phyloP scores from a whole-genome alignment of 2,113 vertebrate species.

The Chauna torquata region DNA sequence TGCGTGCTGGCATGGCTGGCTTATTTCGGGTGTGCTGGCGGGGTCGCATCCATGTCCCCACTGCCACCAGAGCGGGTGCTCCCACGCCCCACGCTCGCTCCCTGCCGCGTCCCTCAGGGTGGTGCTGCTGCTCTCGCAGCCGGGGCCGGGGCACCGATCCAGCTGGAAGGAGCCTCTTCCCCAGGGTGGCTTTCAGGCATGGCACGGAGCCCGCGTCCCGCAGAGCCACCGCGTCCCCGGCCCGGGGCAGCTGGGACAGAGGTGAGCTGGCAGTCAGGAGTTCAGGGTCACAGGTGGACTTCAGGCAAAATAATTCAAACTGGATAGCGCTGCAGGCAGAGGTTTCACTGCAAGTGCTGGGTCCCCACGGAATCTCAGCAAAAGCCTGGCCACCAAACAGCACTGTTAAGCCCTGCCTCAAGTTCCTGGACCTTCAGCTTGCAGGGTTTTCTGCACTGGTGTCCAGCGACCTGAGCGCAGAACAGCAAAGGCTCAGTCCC shows the following conservation, averaged over 20 bases:
- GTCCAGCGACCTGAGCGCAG: neutral
- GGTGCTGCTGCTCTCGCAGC: conserved; percentile 62
- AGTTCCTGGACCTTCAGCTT: neutral
- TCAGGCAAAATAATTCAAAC: neutral
- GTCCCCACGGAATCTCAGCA: neutral
- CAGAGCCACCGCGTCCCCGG: rapidly evolving
- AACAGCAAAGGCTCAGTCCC: rapidly evolving
- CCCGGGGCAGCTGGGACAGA: rapidly evolving
- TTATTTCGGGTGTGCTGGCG: neutral
- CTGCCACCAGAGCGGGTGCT: rapidly evolving
- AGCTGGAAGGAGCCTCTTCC: neutral
- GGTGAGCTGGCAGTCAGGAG: neutral
- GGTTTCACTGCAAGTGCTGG: neutral
- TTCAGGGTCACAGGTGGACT: neutral
- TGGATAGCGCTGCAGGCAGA: neutral
- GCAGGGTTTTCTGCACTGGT: neutral
- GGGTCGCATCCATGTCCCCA: neutral
- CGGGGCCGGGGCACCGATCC: neutral
- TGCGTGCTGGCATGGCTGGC: rapidly evolving
- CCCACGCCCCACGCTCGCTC: neutral
- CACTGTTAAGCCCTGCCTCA: neutral
- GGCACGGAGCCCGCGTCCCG: neutral
- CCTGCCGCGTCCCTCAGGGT: conserved; percentile 30
- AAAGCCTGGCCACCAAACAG: neutral
- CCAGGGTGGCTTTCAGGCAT: conserved; percentile 32